phyloP scores from a whole-genome alignment of 2,888 invertebrate genomes.

The Stenodema calcarata region DNA sequence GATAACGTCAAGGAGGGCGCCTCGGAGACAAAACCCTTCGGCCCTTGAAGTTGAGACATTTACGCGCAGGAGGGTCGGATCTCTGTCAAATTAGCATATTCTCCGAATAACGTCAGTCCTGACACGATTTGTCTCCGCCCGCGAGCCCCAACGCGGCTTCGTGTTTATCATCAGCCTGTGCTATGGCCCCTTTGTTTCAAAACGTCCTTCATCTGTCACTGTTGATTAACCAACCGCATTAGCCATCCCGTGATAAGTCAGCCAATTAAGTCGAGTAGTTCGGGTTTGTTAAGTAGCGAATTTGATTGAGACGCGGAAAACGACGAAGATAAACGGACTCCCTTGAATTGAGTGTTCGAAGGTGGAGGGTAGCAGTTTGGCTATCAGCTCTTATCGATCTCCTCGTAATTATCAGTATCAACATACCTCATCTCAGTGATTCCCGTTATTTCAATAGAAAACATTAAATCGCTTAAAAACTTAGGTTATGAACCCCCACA shows the following conservation, averaged over 20 bases:
- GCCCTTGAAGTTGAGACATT: neutral
- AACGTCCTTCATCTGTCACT: neutral
- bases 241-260: neutral
- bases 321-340: too few relatives aligned
- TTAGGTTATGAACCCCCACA: too few relatives aligned
- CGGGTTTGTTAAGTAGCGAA: too few relatives aligned
- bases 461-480: too few relatives aligned
- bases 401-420: too few relatives aligned
- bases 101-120: neutral
- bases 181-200: neutral
- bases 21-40: neutral
- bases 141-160: neutral
- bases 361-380: too few relatives aligned
- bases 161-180: neutral
- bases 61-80: neutral
- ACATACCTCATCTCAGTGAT: too few relatives aligned
- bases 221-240: neutral
- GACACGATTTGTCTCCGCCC: neutral
- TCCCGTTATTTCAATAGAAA: too few relatives aligned
- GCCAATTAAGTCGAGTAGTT: neutral
- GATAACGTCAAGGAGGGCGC: neutral
- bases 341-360: too few relatives aligned
- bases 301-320: too few relatives aligned
- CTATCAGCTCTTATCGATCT: too few relatives aligned
- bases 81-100: conserved; percentile 13